Percentiles rank a stretch among this genome's conserved stretches.
These are phyloP conservation scores for Amblyteles armatorius DNA, from an alignment of 2,888 invertebrate genomes.

Conservation along the genomic window DNA sequence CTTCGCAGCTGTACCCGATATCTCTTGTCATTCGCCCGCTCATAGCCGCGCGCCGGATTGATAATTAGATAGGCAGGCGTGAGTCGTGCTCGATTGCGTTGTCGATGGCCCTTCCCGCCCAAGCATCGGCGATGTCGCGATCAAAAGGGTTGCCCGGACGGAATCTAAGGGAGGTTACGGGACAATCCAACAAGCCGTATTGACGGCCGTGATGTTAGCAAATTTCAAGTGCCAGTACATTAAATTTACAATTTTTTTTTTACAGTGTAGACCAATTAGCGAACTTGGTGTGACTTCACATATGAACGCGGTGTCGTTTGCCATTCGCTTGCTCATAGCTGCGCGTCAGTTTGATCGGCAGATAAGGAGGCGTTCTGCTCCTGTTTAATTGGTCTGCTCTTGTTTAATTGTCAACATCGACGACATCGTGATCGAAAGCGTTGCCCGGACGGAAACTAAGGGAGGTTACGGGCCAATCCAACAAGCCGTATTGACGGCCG, in stretches of 20 bases:
- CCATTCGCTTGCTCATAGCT: not conserved
- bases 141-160: conserved; percentile 20
- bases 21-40: conserved; percentile 10
- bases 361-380: not conserved
- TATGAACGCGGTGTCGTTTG: conserved; percentile 10
- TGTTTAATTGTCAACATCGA: not conserved
- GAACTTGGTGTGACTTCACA: not conserved
- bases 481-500: too few relatives aligned
- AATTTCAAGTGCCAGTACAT: too few relatives aligned
- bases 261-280: too few relatives aligned
- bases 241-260: too few relatives aligned
- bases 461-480: too few relatives aligned
- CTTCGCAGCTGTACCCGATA: not conserved
- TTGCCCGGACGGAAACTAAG: not conserved
- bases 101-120: not conserved
- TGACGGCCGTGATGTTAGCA: too few relatives aligned
- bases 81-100: conserved; percentile 23
- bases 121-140: conserved; percentile 5
- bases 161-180: too few relatives aligned
- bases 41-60: not conserved
- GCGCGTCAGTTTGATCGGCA: conserved; percentile 3
- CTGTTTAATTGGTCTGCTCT: too few relatives aligned
- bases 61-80: conserved; percentile 15
- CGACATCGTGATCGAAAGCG: conserved; percentile 24
- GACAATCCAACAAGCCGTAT: too few relatives aligned